These are phyloP conservation scores for Vulpes lagopus DNA, from an alignment of 2,113 vertebrate species.

Conservation along the genomic window DNA sequence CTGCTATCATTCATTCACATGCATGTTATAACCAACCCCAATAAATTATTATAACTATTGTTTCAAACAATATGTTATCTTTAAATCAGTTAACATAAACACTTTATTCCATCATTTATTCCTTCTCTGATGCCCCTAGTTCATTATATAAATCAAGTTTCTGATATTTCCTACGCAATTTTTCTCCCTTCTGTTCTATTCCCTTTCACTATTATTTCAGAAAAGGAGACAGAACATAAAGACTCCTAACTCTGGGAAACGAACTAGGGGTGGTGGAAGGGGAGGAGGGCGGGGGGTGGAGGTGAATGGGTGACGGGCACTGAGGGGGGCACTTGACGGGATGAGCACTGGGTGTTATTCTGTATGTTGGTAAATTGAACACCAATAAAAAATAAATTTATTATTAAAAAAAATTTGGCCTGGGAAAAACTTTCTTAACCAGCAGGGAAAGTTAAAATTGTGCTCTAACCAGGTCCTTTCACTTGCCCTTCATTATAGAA, in stretches of 20 bases:
- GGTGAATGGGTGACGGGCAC: no score
- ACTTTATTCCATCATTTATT: background rate
- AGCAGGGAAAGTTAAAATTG: background rate
- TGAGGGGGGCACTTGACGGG: no score
- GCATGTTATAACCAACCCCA: background rate
- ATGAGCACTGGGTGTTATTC: no score
- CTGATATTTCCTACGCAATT: background rate
- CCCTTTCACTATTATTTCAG: no score
- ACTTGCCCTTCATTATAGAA: background rate
- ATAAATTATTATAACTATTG: background rate
- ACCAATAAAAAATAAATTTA: no score
- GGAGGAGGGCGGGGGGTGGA: no score
- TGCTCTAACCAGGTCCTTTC: background rate
- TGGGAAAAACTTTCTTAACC: background rate
- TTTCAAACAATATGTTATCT: background rate
- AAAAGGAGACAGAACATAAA: no score
- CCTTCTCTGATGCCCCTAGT: background rate
- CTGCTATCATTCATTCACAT: background rate
- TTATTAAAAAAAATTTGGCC: background rate
- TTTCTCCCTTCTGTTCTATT: no score
- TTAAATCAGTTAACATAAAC: background rate
- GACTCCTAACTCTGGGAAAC: no score
- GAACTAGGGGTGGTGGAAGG: no score
- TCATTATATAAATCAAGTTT: background rate
- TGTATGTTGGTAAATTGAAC: no score